Conservation (phyloP, 1,140 invertebrate species). For the Halesus radiatus region DNA sequence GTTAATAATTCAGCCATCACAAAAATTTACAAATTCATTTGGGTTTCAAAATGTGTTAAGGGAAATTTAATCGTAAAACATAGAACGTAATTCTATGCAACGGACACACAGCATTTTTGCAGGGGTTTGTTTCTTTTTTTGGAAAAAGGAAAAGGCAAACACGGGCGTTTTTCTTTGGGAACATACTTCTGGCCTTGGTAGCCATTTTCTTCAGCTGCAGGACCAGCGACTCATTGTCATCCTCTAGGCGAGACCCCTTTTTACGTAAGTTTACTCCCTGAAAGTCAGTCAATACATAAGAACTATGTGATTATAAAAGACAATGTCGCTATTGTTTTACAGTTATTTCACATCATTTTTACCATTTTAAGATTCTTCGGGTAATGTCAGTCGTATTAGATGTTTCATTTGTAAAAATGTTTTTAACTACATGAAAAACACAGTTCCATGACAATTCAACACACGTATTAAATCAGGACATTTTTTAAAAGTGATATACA, state of each 20-base stretch:
- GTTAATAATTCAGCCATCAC: slow-evolving; percentile 53
- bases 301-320: too few relatives aligned
- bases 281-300: slow-evolving; percentile 61
- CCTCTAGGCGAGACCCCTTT: slow-evolving; percentile 89
- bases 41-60: slow-evolving; percentile 18
- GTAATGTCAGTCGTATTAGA: too few relatives aligned
- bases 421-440: too few relatives aligned
- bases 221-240: slow-evolving; percentile 93
- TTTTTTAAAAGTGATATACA: too few relatives aligned
- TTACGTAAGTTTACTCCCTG: slow-evolving; percentile 87
- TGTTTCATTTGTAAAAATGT: too few relatives aligned
- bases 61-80: neutral
- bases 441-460: too few relatives aligned
- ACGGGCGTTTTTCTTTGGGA: slow-evolving; percentile 44
- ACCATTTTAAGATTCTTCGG: too few relatives aligned
- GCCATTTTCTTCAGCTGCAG: slow-evolving; percentile 96
- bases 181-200: slow-evolving; percentile 84
- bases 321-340: too few relatives aligned
- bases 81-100: neutral
- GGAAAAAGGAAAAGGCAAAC: slow-evolving; percentile 13
- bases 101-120: slow-evolving; percentile 33
- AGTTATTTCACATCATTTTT: too few relatives aligned
- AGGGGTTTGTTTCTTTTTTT: neutral
- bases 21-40: slow-evolving; percentile 34
- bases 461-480: too few relatives aligned